These are phyloP conservation scores for Synergus japonicus DNA, from an alignment of 2,888 invertebrate genomes.

Conservation along the genomic window DNA sequence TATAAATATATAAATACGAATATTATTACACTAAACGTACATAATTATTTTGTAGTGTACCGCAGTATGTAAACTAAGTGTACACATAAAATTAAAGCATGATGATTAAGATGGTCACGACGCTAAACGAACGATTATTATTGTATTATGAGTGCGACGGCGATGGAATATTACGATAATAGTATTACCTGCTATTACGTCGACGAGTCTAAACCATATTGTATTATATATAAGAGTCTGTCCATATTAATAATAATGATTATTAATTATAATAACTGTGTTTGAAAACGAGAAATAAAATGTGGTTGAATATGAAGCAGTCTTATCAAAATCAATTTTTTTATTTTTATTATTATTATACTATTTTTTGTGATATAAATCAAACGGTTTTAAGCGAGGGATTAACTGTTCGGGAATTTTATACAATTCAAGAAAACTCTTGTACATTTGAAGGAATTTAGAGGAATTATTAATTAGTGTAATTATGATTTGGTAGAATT, in stretches of 20 bases:
- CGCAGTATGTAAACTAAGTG: constrained; percentile 76
- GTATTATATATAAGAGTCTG: constrained; percentile 78
- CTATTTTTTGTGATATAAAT: not conserved
- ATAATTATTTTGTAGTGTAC: constrained; percentile 77
- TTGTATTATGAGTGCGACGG: constrained; percentile 69
- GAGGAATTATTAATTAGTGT: too few relatives aligned
- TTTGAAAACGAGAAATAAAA: constrained; percentile 78
- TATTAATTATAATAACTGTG: constrained; percentile 78
- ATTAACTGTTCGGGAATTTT: too few relatives aligned
- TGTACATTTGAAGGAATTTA: too few relatives aligned
- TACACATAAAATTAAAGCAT: constrained; percentile 68
- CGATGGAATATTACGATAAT: constrained; percentile 74
- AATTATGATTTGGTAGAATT: too few relatives aligned
- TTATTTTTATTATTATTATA: constrained; percentile 18
- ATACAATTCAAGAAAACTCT: too few relatives aligned
- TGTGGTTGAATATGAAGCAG: constrained; percentile 77
- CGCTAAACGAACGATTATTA: constrained; percentile 69
- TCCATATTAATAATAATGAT: constrained; percentile 77
- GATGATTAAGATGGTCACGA: constrained; percentile 58
- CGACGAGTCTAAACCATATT: constrained; percentile 77
- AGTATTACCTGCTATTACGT: constrained; percentile 77
- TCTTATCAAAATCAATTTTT: constrained; percentile 46
- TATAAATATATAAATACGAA: constrained; percentile 62
- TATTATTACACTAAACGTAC: constrained; percentile 69
- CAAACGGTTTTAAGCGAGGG: too few relatives aligned